Evolutionary conservation across 1,140 invertebrate species (phyloP), one percentile per base, ranked within the genome.

Genomic region (Achroia grisella): DNA sequence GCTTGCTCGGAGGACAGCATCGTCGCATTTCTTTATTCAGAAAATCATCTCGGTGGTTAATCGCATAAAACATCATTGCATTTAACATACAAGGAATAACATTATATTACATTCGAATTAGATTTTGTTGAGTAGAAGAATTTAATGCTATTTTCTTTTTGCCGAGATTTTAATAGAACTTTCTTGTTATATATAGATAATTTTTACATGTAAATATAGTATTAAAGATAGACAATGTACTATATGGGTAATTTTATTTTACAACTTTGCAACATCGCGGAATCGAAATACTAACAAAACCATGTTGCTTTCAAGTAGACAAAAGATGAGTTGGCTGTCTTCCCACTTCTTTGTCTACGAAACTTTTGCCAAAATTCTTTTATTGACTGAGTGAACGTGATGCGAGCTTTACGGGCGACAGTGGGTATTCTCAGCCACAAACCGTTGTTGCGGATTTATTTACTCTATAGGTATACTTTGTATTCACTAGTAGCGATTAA

Each of bases 301-400:
- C 75, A 72, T 73, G 75, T 78, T 73, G 69, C 75, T 76, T 75
- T 77, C 56, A 70, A 63, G 64, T 57, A 81, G 73, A 84, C 80
- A 84, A 81, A 81, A 80, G 80, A 84, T 84, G 73, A 84, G 66
- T 84, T 84, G 80, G 80, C 80, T 59, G 71, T 71, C 69, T 74
- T 81, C 80, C 80, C 76, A 84, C 72, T 81, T 80, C 77, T 81
- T 80, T 81, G 80, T 84, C 77, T 80, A 75, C 70, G 68, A 80
- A 84, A 84, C 72, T 84, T 23, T 84, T 81, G 80, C 80, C 80
- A 84, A 84, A 81, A 81, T 81, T 81, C 73, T 81, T 84, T 84
- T 84, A 84, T 81, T 77, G 76, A 84, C 73, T 78, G 77, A 84
- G 71, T 52, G 69, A 72, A 68, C 67, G 71, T 65, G 71, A 64